Evolutionary conservation across 2,888 invertebrate species (phyloP).

Genomic region (Pedicia rivosa): DNA sequence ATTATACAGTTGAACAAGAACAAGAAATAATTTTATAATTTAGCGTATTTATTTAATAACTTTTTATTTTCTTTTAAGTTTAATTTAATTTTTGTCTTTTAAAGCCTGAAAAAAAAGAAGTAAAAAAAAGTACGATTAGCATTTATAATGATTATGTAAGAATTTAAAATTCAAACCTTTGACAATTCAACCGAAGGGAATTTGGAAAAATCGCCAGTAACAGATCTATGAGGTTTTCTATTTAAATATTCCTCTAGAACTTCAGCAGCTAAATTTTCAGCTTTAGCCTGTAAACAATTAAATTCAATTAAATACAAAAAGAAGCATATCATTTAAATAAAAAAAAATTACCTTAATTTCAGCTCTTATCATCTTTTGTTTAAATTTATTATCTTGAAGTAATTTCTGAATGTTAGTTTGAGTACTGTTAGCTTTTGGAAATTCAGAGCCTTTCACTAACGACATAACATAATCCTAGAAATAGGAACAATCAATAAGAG

Average conservation of each 20-base stretch:
- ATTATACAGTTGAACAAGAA: too few relatives aligned
- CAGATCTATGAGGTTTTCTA: conserved; percentile 28
- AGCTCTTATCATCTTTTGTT: conserved; percentile 21
- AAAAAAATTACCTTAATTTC: conserved; percentile 13
- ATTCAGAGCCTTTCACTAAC: conserved; percentile 20
- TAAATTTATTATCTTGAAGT: conserved; percentile 16
- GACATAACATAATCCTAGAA: conserved; percentile 30
- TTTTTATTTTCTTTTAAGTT: too few relatives aligned
- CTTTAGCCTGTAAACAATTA: conserved; percentile 21
- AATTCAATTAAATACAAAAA: neutral
- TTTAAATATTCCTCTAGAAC: conserved; percentile 28
- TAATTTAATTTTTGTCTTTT: too few relatives aligned
- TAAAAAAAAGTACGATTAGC: too few relatives aligned
- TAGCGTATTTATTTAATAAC: too few relatives aligned
- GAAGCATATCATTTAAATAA: neutral
- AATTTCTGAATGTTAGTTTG: conserved; percentile 15
- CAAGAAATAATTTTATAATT: too few relatives aligned
- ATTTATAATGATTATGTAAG: too few relatives aligned
- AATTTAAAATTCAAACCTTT: too few relatives aligned
- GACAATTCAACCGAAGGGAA: conserved; percentile 28
- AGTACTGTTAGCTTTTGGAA: conserved; percentile 14
- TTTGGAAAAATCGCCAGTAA: conserved; percentile 23
- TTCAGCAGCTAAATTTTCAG: conserved; percentile 23
- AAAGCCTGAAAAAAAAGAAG: too few relatives aligned
- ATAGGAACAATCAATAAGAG: conserved; percentile 8